Evolutionary conservation across 2,797 vertebrate species (phyloP).

Genomic region (Hypotaenidia okinawae): DNA sequence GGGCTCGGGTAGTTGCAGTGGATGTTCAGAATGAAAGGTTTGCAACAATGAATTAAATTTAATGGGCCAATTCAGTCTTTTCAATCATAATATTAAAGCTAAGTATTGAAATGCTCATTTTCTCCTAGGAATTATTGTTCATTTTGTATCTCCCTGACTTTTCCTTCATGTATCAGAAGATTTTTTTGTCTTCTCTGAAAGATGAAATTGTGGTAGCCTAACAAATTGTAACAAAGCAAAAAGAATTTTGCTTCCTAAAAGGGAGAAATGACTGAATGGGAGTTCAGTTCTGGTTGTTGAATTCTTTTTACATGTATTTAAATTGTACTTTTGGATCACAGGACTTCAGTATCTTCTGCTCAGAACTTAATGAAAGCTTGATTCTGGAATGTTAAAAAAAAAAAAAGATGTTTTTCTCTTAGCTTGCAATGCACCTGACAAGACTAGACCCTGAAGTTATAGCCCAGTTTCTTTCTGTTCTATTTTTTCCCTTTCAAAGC

Average conservation of each 20-base stretch:
- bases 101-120: slow-evolving; percentile 57
- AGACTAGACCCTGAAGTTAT: neutral
- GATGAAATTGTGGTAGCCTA: slow-evolving; percentile 1
- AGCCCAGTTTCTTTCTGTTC: neutral
- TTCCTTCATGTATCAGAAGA: neutral
- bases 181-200: neutral
- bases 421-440: neutral
- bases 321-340: slow-evolving; percentile 3
- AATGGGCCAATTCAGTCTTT: slow-evolving; percentile 54
- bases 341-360: neutral
- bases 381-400: neutral
- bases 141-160: slow-evolving; percentile 34
- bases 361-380: neutral
- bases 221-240: slow-evolving; percentile 27
- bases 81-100: slow-evolving; percentile 51
- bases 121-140: slow-evolving; percentile 34
- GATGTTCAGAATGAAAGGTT: slow-evolving; percentile 51
- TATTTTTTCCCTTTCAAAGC: neutral
- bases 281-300: neutral
- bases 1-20: neutral
- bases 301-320: neutral
- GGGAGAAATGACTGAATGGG: neutral
- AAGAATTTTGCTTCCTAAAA: neutral
- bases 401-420: neutral
- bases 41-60: slow-evolving; percentile 52